Conservation (phyloP, 2,888 invertebrate genomes). For the Drosophila rellima region DNA sequence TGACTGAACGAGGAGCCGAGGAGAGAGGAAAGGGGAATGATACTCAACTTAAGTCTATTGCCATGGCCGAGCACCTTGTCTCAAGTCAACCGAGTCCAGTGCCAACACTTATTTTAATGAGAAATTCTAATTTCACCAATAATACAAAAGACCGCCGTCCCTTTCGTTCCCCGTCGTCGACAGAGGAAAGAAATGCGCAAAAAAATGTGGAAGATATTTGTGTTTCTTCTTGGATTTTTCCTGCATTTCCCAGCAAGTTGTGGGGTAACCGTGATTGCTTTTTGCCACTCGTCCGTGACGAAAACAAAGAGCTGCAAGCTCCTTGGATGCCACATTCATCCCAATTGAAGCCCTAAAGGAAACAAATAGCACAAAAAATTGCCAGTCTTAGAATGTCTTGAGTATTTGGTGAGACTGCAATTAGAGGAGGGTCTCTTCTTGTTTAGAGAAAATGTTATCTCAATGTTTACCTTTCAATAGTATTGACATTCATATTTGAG, state of each 20-base stretch:
- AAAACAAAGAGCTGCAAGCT: constrained; percentile 65
- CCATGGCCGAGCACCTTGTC: constrained; percentile 80
- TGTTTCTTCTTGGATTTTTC: constrained; percentile 25
- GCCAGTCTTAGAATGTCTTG: constrained; percentile 59
- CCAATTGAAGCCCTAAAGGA: constrained; percentile 4
- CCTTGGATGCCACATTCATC: constrained; percentile 21
- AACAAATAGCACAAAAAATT: constrained; percentile 49
- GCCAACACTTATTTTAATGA: constrained; percentile 80
- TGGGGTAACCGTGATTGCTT: constrained; percentile 67
- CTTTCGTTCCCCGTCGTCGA: constrained; percentile 21
- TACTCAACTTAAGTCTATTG: constrained; percentile 70
- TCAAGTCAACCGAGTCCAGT: constrained; percentile 77
- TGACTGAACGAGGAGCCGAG: constrained; percentile 61
- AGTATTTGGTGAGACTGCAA: constrained; percentile 66
- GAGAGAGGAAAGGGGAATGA: neutral
- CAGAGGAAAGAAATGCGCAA: constrained; percentile 56
- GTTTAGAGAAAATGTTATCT: constrained; percentile 36
- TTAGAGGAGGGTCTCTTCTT: constrained; percentile 36
- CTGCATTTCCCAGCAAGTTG: constrained; percentile 20
- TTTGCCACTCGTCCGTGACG: constrained; percentile 78
- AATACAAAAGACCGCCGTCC: constrained; percentile 61
- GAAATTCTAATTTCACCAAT: constrained; percentile 82
- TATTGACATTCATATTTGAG: constrained; percentile 10
- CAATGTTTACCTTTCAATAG: constrained; percentile 12
- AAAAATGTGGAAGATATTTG: constrained; percentile 64